Base-by-base conservation (phyloP, 2,113 vertebrate genomes). In the Calidris pugnax region DNA sequence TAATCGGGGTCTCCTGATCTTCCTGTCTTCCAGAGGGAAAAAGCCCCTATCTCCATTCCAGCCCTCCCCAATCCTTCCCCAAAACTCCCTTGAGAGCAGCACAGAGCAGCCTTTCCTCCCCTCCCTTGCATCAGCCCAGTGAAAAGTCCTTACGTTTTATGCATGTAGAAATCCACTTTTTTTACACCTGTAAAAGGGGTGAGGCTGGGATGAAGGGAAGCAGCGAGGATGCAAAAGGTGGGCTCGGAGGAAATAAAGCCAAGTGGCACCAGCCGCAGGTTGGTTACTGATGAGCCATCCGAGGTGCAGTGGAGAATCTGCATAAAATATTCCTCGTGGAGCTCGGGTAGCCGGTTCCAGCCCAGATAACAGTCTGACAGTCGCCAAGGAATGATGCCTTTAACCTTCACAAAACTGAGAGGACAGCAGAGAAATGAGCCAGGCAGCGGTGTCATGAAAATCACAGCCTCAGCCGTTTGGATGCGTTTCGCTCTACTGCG, bases 361-460 rank as follows among this genome's bases (percentile, higher is more conserved):
- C 96, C 93, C 85, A 95, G 97, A 96, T 96, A 98, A 98, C 96
- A 95, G 96, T 67, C 89, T 97, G 97, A 97, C 96, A 97, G 95
- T 95, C 18, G 3, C 95, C 1, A 73, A 96, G 97, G 87, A 98
- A 97, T 94, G 91, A 96, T 96, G 96, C 96, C 87, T 98, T 93
- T 97, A 97, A 97, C 97, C 97, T 98, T 97, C 97, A 97, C 81
- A 96, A 97, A 97, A 93, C 89, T 92, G 96, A 97, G 97, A 98
- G 96, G 96, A 97, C 97, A 92, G 95, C 92, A 96, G 93, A 97
- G 97, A 97, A 97, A 95, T 73, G 97, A 98, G 96, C 92, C 89
- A 95, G 95, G 96, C 71, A 86, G 93, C 8, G 28, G 93, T 96
- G 94, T 96, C 95, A 24, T 62, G 95, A 96, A 97, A 97, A 97